A percentile compares a stretch with the other conserved stretches of the same genome.
Evolutionary conservation across 2,888 invertebrate genomes (phyloP).

Genomic region (Drosophila dives): DNA sequence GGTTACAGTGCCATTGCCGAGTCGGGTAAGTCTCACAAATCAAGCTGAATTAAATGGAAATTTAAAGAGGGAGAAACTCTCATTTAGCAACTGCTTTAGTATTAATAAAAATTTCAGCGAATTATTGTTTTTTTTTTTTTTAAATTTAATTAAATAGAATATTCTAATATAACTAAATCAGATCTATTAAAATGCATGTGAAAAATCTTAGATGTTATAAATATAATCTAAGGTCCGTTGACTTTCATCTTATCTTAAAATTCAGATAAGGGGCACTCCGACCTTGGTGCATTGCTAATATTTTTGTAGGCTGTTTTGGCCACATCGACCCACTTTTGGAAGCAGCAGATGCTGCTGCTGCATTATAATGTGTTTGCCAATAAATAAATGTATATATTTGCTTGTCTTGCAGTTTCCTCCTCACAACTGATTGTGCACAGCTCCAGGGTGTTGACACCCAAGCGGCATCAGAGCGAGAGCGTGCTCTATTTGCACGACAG

Average conservation of each 20-base stretch:
- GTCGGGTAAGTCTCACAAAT: constrained; percentile 81
- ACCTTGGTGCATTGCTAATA: constrained; percentile 56
- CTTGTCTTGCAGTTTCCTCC: constrained; percentile 83
- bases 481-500: constrained; percentile 89
- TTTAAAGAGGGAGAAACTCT: neutral
- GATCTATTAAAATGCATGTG: neutral
- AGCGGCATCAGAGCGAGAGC: constrained; percentile 91
- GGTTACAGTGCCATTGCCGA: constrained; percentile 85
- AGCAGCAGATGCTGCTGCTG: constrained; percentile 40
- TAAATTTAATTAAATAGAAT: neutral
- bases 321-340: constrained; percentile 72
- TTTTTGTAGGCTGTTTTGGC: constrained; percentile 22
- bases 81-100: neutral
- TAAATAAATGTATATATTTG: constrained; percentile 3
- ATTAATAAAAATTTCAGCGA: neutral
- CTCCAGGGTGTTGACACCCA: constrained; percentile 91
- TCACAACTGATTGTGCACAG: constrained; percentile 91
- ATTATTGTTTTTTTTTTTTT: too few relatives aligned
- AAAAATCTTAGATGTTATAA: neutral
- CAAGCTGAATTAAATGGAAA: neutral
- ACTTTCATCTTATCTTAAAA: neutral
- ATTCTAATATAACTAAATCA: neutral
- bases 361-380: constrained; percentile 42
- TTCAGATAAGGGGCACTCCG: constrained; percentile 27
- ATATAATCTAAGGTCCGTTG: neutral